Evolutionary conservation across 2,113 vertebrate genomes (phyloP).

Genomic region (Orycteropus afer): DNA sequence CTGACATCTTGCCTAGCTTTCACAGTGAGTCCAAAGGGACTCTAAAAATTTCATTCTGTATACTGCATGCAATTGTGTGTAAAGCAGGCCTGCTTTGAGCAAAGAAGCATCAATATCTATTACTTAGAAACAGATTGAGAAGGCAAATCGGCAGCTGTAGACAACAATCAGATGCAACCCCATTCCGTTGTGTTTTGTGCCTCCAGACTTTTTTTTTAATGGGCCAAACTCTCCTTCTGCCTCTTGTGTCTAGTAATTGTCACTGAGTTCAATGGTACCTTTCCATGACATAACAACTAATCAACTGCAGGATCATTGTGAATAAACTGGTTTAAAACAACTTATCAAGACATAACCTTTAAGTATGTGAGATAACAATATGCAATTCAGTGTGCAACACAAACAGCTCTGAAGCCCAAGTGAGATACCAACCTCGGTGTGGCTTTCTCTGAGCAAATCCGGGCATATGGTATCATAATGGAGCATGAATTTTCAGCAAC

Average conservation of each 20-base stretch:
- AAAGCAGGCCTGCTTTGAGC: not conserved
- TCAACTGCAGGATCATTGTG: slow-evolving; percentile 45
- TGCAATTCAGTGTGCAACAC: not conserved
- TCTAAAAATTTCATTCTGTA: not conserved
- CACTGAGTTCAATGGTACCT: not conserved
- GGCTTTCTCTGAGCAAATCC: slow-evolving; percentile 56
- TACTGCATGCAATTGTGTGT: not conserved
- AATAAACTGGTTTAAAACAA: slow-evolving; percentile 63
- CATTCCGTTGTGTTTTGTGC: not conserved
- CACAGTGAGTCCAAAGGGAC: not conserved
- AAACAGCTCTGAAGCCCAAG: slow-evolving; percentile 47
- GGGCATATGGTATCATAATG: slow-evolving; percentile 80
- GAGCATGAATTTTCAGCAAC: slow-evolving; percentile 82
- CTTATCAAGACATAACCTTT: slow-evolving; percentile 68
- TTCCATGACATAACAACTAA: slow-evolving; percentile 41
- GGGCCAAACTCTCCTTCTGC: not conserved
- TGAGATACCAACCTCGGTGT: slow-evolving; percentile 32
- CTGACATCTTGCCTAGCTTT: not conserved
- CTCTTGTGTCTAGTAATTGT: not conserved
- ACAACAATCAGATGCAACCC: not conserved
- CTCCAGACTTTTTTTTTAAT: slow-evolving; percentile 39
- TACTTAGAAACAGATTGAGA: slow-evolving; percentile 55
- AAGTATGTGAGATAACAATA: slow-evolving; percentile 47
- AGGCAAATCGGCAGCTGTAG: slow-evolving; percentile 25
- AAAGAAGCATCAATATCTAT: slow-evolving; percentile 15